Evolutionary conservation across 2,888 invertebrate genomes (phyloP).

Genomic region (Sycophila texana): DNA sequence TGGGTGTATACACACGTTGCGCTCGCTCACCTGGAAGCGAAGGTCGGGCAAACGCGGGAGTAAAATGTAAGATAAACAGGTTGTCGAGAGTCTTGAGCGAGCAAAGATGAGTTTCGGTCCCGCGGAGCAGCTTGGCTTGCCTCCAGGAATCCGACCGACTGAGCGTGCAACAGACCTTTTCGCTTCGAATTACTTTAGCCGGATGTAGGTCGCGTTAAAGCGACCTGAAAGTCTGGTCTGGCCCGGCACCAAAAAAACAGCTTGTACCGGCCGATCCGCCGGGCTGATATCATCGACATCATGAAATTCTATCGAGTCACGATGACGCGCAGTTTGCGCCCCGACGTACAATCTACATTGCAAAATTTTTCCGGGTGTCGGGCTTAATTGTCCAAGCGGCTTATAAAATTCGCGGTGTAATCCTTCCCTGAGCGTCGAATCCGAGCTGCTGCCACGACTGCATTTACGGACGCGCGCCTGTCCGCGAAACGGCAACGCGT

Average conservation of each 20-base stretch:
- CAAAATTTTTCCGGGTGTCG: slow-evolving; percentile 34
- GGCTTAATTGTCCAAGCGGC: slow-evolving; percentile 29
- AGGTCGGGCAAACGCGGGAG: no score
- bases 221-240: no score
- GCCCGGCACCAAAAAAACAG: no score
- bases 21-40: neutral
- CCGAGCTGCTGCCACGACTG: neutral
- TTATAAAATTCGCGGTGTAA: slow-evolving; percentile 48
- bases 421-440: neutral
- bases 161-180: slow-evolving; percentile 15
- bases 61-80: neutral
- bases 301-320: neutral
- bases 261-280: neutral
- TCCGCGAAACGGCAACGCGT: neutral
- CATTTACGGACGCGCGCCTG: slow-evolving; percentile 16
- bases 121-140: slow-evolving; percentile 18
- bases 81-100: slow-evolving; percentile 17
- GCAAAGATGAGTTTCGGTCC: slow-evolving; percentile 32
- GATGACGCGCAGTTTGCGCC: slow-evolving; percentile 3
- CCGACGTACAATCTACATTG: slow-evolving; percentile 36
- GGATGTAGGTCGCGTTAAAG: no score
- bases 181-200: neutral
- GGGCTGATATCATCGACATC: neutral
- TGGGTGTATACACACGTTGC: neutral
- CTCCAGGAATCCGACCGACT: slow-evolving; percentile 10